phyloP scores from a whole-genome alignment of 2,888 invertebrate species.

The Myopa testacea region DNA sequence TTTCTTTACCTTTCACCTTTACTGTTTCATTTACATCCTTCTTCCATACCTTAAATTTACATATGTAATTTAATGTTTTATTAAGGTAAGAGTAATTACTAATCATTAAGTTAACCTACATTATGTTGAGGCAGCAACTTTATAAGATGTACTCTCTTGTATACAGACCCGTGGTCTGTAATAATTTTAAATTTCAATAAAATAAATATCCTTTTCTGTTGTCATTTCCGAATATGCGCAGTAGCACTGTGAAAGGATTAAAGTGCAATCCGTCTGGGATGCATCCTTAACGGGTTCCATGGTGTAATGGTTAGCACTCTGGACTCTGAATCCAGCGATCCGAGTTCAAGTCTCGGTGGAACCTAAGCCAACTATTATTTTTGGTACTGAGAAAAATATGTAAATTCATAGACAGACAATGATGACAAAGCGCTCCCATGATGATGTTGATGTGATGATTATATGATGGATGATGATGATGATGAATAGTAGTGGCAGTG shows the following conservation, averaged over 20 bases:
- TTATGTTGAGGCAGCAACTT: too few relatives aligned
- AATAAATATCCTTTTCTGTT: neutral
- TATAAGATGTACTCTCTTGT: neutral
- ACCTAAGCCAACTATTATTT: slow-evolving; percentile 49
- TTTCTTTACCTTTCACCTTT: too few relatives aligned
- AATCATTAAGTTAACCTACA: too few relatives aligned
- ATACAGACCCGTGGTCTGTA: neutral
- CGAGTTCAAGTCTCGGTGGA: slow-evolving; percentile 66
- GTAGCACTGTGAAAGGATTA: neutral
- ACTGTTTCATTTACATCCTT: too few relatives aligned
- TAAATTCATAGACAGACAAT: neutral
- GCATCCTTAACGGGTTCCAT: slow-evolving; percentile 55
- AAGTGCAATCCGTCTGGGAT: neutral
- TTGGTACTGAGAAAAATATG: neutral
- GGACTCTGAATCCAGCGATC: slow-evolving; percentile 66
- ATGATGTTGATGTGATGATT: too few relatives aligned
- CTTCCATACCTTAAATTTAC: too few relatives aligned
- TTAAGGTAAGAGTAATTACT: too few relatives aligned
- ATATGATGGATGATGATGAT: too few relatives aligned
- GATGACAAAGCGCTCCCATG: too few relatives aligned
- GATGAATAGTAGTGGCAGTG: too few relatives aligned
- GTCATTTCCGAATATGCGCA: slow-evolving; percentile 30
- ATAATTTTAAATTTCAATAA: neutral
- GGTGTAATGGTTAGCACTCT: slow-evolving; percentile 66
- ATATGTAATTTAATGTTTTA: too few relatives aligned